A percentile compares a stretch with the other conserved stretches of the same genome.
phyloP scores from a whole-genome alignment of 2,797 vertebrate genomes.

The Leontocebus nigricollis region DNA sequence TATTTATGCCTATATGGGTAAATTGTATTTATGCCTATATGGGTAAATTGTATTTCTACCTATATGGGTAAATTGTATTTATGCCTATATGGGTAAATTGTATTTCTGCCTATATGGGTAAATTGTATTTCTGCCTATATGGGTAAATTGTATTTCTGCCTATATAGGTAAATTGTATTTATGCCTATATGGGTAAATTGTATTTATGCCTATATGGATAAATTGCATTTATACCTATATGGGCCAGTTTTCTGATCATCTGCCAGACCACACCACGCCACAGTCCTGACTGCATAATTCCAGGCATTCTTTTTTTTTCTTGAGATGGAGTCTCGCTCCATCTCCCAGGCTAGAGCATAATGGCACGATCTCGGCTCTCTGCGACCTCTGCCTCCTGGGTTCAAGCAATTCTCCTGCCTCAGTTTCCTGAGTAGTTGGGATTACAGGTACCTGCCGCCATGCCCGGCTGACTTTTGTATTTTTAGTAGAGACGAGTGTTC shows the following conservation, averaged over 20 bases:
- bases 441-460: not conserved
- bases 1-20: not conserved
- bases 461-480: not conserved
- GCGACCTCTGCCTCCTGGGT: not conserved
- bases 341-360: not conserved
- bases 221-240: not conserved
- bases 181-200: too few relatives aligned
- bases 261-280: not conserved
- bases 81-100: too few relatives aligned
- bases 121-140: too few relatives aligned
- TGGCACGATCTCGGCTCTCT: not conserved
- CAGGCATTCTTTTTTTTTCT: not conserved
- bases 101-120: too few relatives aligned
- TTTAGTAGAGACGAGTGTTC: not conserved
- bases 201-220: too few relatives aligned
- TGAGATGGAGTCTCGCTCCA: not conserved
- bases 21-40: too few relatives aligned
- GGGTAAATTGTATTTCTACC: too few relatives aligned
- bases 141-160: too few relatives aligned
- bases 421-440: not conserved
- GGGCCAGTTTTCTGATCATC: not conserved
- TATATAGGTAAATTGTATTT: too few relatives aligned
- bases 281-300: not conserved
- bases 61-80: too few relatives aligned
- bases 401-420: not conserved